Conservation (phyloP, 1,140 invertebrate species). For the Pararge aegeria region DNA sequence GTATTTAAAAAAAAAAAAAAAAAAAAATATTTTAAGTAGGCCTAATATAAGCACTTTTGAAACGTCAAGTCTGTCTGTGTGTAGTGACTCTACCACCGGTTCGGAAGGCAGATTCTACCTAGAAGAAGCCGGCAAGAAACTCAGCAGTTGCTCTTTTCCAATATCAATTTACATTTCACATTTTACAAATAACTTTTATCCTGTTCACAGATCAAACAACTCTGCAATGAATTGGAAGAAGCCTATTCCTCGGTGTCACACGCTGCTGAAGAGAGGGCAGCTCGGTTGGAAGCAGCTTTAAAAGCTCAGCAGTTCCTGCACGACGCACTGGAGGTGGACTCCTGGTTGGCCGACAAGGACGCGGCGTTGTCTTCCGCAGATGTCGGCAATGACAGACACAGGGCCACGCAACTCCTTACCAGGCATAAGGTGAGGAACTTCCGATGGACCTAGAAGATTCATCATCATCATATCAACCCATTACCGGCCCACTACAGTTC, state of each 20-base stretch:
- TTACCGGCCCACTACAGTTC: no score
- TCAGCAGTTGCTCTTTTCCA: no score
- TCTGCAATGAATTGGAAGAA: constrained; percentile 63
- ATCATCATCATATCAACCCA: no score
- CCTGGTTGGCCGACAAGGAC: constrained; percentile 94
- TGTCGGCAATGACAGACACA: constrained; percentile 92
- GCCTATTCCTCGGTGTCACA: constrained; percentile 86
- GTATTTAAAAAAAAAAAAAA: no score
- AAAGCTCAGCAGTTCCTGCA: constrained; percentile 94
- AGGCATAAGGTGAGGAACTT: constrained; percentile 88
- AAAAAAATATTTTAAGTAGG: no score
- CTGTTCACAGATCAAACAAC: constrained; percentile 44
- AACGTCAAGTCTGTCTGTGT: no score
- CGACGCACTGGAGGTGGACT: constrained; percentile 95
- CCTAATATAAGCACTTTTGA: no score
- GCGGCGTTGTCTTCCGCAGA: constrained; percentile 90
- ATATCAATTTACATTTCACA: no score
- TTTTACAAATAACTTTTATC: neutral
- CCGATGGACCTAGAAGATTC: no score
- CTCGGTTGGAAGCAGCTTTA: constrained; percentile 90
- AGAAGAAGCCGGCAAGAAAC: no score
- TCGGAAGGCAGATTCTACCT: no score
- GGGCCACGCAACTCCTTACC: constrained; percentile 93
- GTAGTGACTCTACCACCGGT: no score
- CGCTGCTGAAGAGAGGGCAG: constrained; percentile 85